Conservation (phyloP, 1,140 invertebrate genomes). For the Trypoxylus dichotomus region DNA sequence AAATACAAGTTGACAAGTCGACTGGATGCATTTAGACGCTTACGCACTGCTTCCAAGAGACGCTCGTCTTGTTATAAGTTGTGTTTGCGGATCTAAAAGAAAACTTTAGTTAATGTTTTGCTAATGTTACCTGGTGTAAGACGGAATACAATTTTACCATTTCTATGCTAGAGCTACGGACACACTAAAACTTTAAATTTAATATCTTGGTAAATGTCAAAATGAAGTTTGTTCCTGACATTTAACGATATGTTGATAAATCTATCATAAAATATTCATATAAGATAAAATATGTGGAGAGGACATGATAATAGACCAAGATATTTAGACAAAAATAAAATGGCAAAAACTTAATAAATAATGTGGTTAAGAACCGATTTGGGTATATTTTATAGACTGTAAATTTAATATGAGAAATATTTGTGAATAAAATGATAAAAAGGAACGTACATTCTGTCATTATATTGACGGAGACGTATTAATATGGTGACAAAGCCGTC, state of each 20-base stretch:
- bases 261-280: background rate
- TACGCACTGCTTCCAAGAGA: background rate
- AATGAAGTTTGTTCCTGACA: background rate
- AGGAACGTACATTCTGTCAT: no score
- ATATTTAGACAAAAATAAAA: no score
- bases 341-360: no score
- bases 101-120: background rate
- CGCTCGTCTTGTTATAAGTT: background rate
- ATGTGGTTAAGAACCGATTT: no score
- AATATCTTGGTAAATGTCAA: background rate
- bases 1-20: background rate
- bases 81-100: background rate
- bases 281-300: background rate
- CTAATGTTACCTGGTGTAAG: background rate
- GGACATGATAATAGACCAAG: no score
- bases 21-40: background rate
- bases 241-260: conserved; percentile 1
- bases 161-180: background rate
- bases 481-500: no score
- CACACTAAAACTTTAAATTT: background rate
- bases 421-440: no score
- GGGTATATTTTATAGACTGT: no score
- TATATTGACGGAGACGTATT: no score
- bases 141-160: background rate
- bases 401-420: no score